phyloP scores from a whole-genome alignment of 2,797 vertebrate species.

The Danio kyathit region DNA sequence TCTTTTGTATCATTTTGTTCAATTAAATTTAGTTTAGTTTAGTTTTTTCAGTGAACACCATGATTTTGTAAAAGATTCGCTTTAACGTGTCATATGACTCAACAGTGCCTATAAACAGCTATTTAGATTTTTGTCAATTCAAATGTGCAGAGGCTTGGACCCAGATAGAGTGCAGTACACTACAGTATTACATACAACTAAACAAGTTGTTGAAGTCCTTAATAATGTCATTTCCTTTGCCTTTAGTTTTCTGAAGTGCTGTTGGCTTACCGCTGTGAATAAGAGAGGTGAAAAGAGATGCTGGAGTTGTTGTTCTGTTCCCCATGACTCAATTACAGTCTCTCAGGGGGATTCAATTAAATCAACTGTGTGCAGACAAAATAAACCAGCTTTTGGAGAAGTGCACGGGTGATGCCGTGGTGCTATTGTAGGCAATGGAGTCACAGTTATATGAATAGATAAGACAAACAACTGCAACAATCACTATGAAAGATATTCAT shows the following conservation, averaged over 20 bases:
- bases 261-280: not conserved
- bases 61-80: too few relatives aligned
- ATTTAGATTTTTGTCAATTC: too few relatives aligned
- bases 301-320: constrained; percentile 1
- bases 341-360: constrained; percentile 27
- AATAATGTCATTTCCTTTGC: constrained; percentile 10
- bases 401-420: not conserved
- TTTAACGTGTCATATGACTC: too few relatives aligned
- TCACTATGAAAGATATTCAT: too few relatives aligned
- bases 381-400: constrained; percentile 14
- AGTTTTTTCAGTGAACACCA: too few relatives aligned
- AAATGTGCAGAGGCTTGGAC: too few relatives aligned
- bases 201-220: not conserved
- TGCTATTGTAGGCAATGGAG: not conserved
- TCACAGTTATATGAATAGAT: constrained; percentile 23
- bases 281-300: not conserved
- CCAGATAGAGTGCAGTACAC: too few relatives aligned
- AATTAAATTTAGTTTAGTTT: too few relatives aligned
- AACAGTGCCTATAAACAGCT: too few relatives aligned
- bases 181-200: too few relatives aligned
- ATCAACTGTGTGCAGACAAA: constrained; percentile 34
- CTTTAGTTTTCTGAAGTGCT: not conserved
- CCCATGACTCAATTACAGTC: constrained; percentile 10
- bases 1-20: too few relatives aligned
- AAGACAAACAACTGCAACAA: not conserved